Percentiles rank a stretch among this genome's conserved stretches.
Evolutionary conservation across 2,888 invertebrate species (phyloP).

Genomic region (Podabrus alpinus): DNA sequence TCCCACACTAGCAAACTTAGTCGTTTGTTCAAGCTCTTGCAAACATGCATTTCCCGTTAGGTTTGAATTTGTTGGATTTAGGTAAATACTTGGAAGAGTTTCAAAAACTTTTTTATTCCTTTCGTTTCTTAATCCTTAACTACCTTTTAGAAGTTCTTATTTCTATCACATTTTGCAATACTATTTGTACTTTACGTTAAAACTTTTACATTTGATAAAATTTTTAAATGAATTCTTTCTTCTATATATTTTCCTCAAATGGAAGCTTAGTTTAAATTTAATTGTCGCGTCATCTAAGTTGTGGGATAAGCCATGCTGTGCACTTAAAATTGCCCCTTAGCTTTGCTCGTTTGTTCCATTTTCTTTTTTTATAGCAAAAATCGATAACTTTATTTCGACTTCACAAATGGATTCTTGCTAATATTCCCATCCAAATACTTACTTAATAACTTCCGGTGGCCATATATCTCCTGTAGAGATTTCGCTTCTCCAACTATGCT

Average conservation of each 20-base stretch:
- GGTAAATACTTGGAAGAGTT: background rate
- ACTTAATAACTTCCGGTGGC: no score
- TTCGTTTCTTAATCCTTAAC: background rate
- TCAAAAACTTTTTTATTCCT: background rate
- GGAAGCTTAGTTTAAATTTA: background rate
- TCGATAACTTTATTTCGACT: background rate
- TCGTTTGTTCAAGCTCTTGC: background rate
- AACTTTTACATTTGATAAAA: background rate
- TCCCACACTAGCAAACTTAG: background rate
- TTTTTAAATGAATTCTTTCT: background rate
- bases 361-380: background rate
- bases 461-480: no score
- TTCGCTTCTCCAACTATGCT: no score
- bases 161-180: background rate
- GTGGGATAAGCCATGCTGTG: background rate
- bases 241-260: background rate
- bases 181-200: background rate
- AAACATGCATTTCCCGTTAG: background rate
- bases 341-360: background rate
- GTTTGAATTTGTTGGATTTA: background rate
- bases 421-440: background rate
- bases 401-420: background rate
- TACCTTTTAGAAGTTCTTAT: background rate
- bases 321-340: no score
- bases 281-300: background rate